These are phyloP conservation scores for Tipula helvola DNA, from an alignment of 2,888 invertebrate species.

Conservation along the genomic window DNA sequence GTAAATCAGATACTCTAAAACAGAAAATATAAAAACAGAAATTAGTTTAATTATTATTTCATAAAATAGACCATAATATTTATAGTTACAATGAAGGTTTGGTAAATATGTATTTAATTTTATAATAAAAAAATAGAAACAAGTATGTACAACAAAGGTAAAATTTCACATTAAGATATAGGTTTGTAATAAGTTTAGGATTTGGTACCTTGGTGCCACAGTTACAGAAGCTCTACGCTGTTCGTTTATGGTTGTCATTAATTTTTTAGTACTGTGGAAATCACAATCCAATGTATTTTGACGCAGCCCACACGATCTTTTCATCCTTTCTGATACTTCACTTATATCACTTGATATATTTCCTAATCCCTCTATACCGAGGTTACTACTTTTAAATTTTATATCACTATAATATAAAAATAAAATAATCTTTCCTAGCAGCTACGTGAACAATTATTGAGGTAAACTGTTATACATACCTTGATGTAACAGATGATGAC, in stretches of 20 bases:
- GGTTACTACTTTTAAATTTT: neutral
- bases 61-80: neutral
- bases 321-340: slow-evolving; percentile 46
- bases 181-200: neutral
- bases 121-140: neutral
- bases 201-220: slow-evolving; percentile 29
- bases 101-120: neutral
- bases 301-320: slow-evolving; percentile 49
- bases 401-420: neutral
- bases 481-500: neutral
- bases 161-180: neutral
- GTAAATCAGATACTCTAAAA: slow-evolving; percentile 23
- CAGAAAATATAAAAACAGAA: neutral
- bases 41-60: neutral
- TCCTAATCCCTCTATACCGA: neutral
- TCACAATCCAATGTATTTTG: slow-evolving; percentile 57
- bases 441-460: neutral
- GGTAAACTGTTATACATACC: neutral
- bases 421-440: neutral
- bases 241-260: slow-evolving; percentile 29
- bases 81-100: neutral
- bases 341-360: slow-evolving; percentile 42
- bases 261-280: slow-evolving; percentile 37
- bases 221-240: slow-evolving; percentile 33
- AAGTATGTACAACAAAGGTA: neutral